Evolutionary conservation across 2,797 vertebrate genomes (phyloP), one percentile per base, ranked within the genome.

Genomic region (Eulemur mongoz): DNA sequence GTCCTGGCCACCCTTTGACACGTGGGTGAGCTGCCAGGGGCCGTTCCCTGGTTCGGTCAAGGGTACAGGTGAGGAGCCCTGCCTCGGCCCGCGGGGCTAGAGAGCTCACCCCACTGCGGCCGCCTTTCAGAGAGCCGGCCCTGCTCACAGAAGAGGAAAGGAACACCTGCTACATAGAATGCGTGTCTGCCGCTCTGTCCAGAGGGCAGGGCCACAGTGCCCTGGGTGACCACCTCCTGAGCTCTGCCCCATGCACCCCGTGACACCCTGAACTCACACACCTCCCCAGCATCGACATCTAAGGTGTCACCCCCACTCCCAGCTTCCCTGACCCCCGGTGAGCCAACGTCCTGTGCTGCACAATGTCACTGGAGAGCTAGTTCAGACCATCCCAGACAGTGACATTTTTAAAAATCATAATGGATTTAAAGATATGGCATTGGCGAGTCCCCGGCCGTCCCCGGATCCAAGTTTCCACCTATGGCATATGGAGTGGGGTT

Each of bases 171-270:
- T 8, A 4, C n/a, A 7, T 27, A 3, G n/a, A 38, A 38, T 17
- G n/a, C 32, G 2, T 9, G 1, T 25, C 63, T 23, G 14, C n/a
- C 11, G 2, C 50, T 27, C n/a, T 35, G 13, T 78, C 50, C 7
- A 4, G 75, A 23, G 8, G n/a, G n/a, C 13, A 9, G 5, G 12
- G 27, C 40, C 79, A 11, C 50, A 35, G 23, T 17, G 38, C 27
- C 73, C 5, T 12, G 2, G 3, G 79, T 20, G 10, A 22, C 54
- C 25, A 63, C 57, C 20, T 38, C 81, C 43, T 2, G 63, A 65
- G 0, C 69, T 25, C 10, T 20, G 35, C 50, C 30, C 22, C 1
- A 4, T 25, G 50, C 4, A 7, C 35, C 45, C 30, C 4, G 0
- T 15, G 84, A 73, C 52, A 25, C 38, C 30, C 20, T 13, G 5